Percentiles rank a stretch among this genome's conserved stretches.
phyloP scores from a whole-genome alignment of 1,140 invertebrate species.

The Heliothis subflexa region DNA sequence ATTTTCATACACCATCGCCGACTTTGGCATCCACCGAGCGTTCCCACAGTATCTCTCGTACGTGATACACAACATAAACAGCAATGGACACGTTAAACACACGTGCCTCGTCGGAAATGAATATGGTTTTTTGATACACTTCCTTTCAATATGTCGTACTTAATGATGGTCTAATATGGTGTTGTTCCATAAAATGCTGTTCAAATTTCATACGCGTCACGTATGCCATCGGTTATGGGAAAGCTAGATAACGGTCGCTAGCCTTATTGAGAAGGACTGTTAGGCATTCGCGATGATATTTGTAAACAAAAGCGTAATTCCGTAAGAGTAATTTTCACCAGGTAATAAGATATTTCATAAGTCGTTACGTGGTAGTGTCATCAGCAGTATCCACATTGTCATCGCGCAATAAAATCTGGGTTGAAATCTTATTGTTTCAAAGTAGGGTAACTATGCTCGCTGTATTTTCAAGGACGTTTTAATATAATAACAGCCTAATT shows the following conservation, averaged over 20 bases:
- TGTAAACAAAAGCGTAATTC: slow-evolving; percentile 52
- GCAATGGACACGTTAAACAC: slow-evolving; percentile 23
- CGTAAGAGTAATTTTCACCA: slow-evolving; percentile 30
- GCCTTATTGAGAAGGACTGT: slow-evolving; percentile 43
- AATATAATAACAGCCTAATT: slow-evolving; percentile 24
- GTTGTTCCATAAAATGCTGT: slow-evolving; percentile 56
- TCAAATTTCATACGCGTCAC: slow-evolving; percentile 79
- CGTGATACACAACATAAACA: slow-evolving; percentile 32
- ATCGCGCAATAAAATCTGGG: slow-evolving; percentile 39
- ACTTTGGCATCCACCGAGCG: slow-evolving; percentile 46
- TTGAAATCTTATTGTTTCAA: slow-evolving; percentile 47
- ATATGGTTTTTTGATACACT: slow-evolving; percentile 74
- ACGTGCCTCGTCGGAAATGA: slow-evolving; percentile 56
- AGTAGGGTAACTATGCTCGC: slow-evolving; percentile 35
- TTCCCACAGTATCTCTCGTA: slow-evolving; percentile 35
- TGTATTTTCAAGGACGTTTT: slow-evolving; percentile 34
- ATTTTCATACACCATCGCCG: slow-evolving; percentile 49
- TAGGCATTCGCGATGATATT: slow-evolving; percentile 43
- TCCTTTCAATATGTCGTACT: slow-evolving; percentile 69
- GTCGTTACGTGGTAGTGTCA: slow-evolving; percentile 29
- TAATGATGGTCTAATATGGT: slow-evolving; percentile 71
- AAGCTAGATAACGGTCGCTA: slow-evolving; percentile 45
- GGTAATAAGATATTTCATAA: slow-evolving; percentile 39
- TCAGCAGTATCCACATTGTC: slow-evolving; percentile 42
- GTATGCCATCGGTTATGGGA: slow-evolving; percentile 64